Evolutionary conservation across 2,888 invertebrate species (phyloP).

Genomic region (Euproctis similis): DNA sequence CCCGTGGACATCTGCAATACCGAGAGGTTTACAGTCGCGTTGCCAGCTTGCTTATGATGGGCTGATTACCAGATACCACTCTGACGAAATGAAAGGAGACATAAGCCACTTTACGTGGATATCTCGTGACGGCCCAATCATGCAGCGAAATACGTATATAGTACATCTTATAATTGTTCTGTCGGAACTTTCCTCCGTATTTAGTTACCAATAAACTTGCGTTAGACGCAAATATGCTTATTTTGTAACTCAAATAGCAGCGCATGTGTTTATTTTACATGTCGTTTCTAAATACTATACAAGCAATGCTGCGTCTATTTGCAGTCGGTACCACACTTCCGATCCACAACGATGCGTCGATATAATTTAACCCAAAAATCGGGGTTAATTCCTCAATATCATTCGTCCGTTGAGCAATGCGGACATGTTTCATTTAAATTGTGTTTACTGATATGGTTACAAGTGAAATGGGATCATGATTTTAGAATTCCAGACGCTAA

Average conservation of each 20-base stretch:
- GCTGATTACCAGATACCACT: too few species aligned
- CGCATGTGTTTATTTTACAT: constrained; percentile 31
- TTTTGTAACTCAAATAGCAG: constrained; percentile 27
- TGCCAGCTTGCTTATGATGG: too few species aligned
- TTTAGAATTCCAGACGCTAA: constrained; percentile 18
- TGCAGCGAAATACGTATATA: too few species aligned
- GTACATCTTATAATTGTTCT: too few species aligned
- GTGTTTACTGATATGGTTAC: constrained; percentile 39
- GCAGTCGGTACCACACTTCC: constrained; percentile 38
- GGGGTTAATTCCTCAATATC: constrained; percentile 65
- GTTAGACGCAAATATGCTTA: constrained; percentile 24
- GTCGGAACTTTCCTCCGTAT: too few species aligned
- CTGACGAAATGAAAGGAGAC: too few species aligned
- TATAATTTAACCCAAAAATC: constrained; percentile 58
- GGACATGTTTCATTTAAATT: constrained; percentile 10
- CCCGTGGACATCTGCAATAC: too few species aligned
- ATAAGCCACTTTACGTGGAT: too few species aligned
- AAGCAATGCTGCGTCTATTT: constrained; percentile 40
- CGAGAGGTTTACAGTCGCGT: too few species aligned
- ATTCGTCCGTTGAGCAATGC: constrained; percentile 21
- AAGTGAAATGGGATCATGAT: constrained; percentile 29
- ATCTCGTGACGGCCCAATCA: too few species aligned
- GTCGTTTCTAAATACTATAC: constrained; percentile 32
- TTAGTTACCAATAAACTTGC: too few species aligned
- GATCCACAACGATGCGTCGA: constrained; percentile 37